A percentile compares a stretch with the other conserved stretches of the same genome.
These are phyloP conservation scores for Achroia grisella DNA, from an alignment of 1,140 invertebrate species.

Conservation along the genomic window DNA sequence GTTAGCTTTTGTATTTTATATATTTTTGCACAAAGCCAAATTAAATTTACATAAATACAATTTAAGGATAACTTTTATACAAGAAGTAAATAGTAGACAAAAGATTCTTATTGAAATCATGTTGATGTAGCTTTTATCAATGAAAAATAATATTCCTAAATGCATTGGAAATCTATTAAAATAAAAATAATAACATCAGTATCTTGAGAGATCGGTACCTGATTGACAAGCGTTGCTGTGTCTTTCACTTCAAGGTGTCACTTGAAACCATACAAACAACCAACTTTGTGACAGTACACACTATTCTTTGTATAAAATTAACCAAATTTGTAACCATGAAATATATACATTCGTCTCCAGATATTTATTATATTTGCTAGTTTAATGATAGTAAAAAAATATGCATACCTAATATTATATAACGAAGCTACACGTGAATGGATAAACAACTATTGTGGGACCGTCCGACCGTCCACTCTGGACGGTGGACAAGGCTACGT, in stretches of 20 bases:
- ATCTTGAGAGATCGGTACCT: constrained; percentile 59
- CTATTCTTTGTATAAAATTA: constrained; percentile 69
- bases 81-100: constrained; percentile 59
- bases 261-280: constrained; percentile 35
- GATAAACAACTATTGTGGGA: constrained; percentile 53
- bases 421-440: constrained; percentile 66
- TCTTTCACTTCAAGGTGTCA: constrained; percentile 35
- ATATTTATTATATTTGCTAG: constrained; percentile 55
- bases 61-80: constrained; percentile 66
- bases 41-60: constrained; percentile 71
- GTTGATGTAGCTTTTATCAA: constrained; percentile 37
- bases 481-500: constrained; percentile 44
- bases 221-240: constrained; percentile 22
- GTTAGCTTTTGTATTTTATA: constrained; percentile 69
- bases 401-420: constrained; percentile 68
- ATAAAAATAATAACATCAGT: constrained; percentile 36
- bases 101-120: constrained; percentile 55
- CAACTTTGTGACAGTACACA: constrained; percentile 54
- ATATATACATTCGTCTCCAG: constrained; percentile 67
- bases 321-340: constrained; percentile 65
- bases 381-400: constrained; percentile 70
- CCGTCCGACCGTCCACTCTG: constrained; percentile 27
- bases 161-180: constrained; percentile 39
- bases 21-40: constrained; percentile 72
- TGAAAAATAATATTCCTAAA: constrained; percentile 48